These are phyloP conservation scores for Cheiracanthium punctorium DNA, from an alignment of 2,888 invertebrate species.

Conservation along the genomic window DNA sequence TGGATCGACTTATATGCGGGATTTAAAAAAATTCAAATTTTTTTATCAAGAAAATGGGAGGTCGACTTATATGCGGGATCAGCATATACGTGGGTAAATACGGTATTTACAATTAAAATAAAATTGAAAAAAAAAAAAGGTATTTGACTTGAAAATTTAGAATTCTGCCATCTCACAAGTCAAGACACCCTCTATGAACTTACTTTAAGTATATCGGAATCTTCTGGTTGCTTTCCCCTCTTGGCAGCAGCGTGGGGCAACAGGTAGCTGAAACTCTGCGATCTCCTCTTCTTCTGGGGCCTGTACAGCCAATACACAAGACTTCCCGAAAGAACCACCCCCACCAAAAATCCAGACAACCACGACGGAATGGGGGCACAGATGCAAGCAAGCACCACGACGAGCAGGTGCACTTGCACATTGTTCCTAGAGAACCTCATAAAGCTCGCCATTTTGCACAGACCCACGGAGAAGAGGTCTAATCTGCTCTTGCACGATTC, in stretches of 20 bases:
- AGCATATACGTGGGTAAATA: no score
- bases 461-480: background rate
- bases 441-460: constrained; percentile 30
- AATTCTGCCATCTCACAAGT: no score
- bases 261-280: constrained; percentile 13
- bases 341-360: constrained; percentile 62
- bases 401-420: constrained; percentile 40
- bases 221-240: constrained; percentile 27
- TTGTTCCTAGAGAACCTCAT: constrained; percentile 40
- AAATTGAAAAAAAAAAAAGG: no score
- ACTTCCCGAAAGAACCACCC: constrained; percentile 46
- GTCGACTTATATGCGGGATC: no score
- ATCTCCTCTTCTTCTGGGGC: constrained; percentile 8
- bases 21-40: no score
- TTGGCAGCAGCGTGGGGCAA: constrained; percentile 28
- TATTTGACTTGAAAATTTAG: no score
- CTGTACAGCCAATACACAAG: constrained; percentile 49
- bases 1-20: no score
- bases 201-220: constrained; percentile 49
- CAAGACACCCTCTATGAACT: no score
- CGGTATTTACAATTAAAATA: no score
- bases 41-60: no score
- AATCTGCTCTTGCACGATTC: constrained; percentile 16
- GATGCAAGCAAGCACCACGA: constrained; percentile 35
- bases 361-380: constrained; percentile 60